Percentiles rank a stretch among this genome's conserved stretches.
Evolutionary conservation across 2,113 vertebrate species (phyloP).

Genomic region (Brachionichthys hirsutus): DNA sequence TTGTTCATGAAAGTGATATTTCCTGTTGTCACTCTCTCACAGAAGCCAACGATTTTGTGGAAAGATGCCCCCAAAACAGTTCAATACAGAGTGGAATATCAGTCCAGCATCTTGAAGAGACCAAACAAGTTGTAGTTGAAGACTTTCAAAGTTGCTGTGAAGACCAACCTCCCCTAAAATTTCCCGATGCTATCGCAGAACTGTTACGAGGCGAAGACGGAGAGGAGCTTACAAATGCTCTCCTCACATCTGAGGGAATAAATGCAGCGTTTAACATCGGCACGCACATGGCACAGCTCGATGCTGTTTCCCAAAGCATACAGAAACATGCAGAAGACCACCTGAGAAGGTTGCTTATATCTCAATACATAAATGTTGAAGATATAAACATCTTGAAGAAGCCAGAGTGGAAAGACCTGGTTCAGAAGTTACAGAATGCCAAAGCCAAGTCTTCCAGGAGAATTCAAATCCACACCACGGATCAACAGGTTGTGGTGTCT

Average conservation of each 20-base stretch:
- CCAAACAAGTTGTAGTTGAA: constrained; percentile 78
- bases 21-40: constrained; percentile 19
- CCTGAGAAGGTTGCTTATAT: constrained; percentile 65
- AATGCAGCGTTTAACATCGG: constrained; percentile 74
- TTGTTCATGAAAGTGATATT: background rate
- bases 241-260: constrained; percentile 77
- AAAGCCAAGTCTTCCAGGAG: constrained; percentile 47
- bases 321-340: constrained; percentile 77
- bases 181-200: constrained; percentile 76
- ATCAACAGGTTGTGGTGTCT: constrained; percentile 69
- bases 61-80: constrained; percentile 63
- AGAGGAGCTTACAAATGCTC: constrained; percentile 61
- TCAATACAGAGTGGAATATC: constrained; percentile 70
- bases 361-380: constrained; percentile 65
- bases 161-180: constrained; percentile 75
- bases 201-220: constrained; percentile 70
- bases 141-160: constrained; percentile 60
- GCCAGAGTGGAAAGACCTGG: constrained; percentile 73
- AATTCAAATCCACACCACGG: constrained; percentile 50
- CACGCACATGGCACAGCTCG: constrained; percentile 59
- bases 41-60: constrained; percentile 76
- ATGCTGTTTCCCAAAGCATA: constrained; percentile 56
- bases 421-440: constrained; percentile 33
- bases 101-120: constrained; percentile 76
- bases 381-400: constrained; percentile 63